These are phyloP conservation scores for Melanaphis sacchari DNA, from an alignment of 1,140 invertebrate species.

Conservation along the genomic window DNA sequence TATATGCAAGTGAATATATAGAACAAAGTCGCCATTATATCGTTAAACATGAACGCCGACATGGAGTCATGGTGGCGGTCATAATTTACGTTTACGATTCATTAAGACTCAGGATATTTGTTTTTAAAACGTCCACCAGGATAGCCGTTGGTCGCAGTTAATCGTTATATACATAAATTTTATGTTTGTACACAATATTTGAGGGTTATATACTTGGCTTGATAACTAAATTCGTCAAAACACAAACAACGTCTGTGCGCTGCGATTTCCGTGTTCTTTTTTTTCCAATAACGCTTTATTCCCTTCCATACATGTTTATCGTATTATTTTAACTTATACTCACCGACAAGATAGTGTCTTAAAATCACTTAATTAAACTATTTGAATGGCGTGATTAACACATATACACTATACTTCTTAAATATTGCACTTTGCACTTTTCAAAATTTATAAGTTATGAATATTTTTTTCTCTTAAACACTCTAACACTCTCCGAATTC, in stretches of 20 bases:
- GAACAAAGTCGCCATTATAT: neutral
- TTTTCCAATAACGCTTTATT: neutral
- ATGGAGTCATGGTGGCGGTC: neutral
- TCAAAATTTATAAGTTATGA: neutral
- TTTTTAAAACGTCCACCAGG: neutral
- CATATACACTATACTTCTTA: no score
- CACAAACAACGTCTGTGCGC: no score
- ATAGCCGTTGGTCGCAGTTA: neutral
- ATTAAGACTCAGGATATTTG: neutral
- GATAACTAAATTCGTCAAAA: neutral
- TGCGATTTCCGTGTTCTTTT: neutral
- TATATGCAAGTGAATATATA: neutral
- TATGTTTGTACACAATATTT: neutral
- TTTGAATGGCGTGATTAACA: neutral
- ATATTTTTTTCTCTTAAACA: neutral
- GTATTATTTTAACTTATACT: neutral
- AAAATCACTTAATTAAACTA: neutral
- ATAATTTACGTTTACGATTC: slow-evolving; percentile 30
- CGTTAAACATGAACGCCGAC: neutral
- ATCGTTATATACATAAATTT: neutral
- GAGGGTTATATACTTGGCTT: neutral
- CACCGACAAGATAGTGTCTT: neutral
- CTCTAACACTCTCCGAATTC: no score
- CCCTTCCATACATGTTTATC: accelerated
- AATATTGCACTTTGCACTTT: no score